A percentile compares a stretch with the other conserved stretches of the same genome.
Evolutionary conservation across 2,888 invertebrate genomes (phyloP).

Genomic region (Crematogaster levior): DNA sequence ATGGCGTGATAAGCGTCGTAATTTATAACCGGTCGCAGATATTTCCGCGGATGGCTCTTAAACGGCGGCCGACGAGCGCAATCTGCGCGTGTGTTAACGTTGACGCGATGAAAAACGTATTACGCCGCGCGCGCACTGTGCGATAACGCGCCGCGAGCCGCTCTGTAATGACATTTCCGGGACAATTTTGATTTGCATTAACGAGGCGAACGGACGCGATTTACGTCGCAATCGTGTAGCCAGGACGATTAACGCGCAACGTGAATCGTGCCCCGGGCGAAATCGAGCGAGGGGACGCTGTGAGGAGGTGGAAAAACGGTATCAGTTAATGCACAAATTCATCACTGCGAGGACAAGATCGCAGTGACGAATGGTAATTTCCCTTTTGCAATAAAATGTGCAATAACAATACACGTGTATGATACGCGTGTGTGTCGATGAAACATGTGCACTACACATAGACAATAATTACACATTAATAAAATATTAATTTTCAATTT

Average conservation of each 20-base stretch:
- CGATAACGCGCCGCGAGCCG: slow-evolving; percentile 8
- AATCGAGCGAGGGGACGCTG: slow-evolving; percentile 8
- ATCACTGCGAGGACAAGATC: slow-evolving; percentile 20
- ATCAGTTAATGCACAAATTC: slow-evolving; percentile 25
- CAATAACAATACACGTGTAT: neutral
- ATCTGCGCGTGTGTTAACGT: slow-evolving; percentile 52
- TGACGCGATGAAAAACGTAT: slow-evolving; percentile 48
- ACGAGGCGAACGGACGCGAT: slow-evolving; percentile 38
- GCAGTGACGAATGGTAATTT: neutral
- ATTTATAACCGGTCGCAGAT: slow-evolving; percentile 62
- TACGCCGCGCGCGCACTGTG: neutral
- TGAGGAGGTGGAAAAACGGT: slow-evolving; percentile 24
- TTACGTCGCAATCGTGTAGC: slow-evolving; percentile 52
- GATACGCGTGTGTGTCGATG: no score
- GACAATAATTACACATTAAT: neutral
- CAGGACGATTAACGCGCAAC: slow-evolving; percentile 39
- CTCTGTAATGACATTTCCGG: slow-evolving; percentile 43
- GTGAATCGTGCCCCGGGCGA: slow-evolving; percentile 15
- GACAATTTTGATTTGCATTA: slow-evolving; percentile 53
- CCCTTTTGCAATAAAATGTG: neutral
- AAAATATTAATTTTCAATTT: slow-evolving; percentile 1
- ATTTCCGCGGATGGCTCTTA: slow-evolving; percentile 55
- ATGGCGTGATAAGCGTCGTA: slow-evolving; percentile 58
- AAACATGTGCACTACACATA: neutral
- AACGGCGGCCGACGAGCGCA: slow-evolving; percentile 43